Evolutionary conservation across 1,140 invertebrate genomes (phyloP).

Genomic region (Calliphora vicina): DNA sequence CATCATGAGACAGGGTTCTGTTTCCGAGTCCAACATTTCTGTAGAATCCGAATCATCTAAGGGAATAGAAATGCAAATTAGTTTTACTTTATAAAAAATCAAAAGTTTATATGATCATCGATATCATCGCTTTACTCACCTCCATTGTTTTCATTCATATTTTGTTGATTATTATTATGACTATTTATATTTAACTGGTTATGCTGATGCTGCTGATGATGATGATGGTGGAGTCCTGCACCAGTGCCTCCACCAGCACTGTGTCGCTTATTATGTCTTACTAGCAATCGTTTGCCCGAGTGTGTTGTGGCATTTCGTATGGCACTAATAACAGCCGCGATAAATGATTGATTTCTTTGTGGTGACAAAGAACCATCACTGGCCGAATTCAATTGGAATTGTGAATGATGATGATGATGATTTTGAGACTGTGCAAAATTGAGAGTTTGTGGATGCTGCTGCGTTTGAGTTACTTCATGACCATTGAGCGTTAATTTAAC

Average conservation of each 20-base stretch:
- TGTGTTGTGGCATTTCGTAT: slow-evolving; percentile 70
- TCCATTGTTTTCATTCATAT: slow-evolving; percentile 28
- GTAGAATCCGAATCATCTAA: slow-evolving; percentile 67
- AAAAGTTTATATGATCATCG: too few relatives aligned
- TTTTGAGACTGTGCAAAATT: neutral
- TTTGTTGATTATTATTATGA: slow-evolving; percentile 30
- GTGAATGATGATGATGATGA: neutral
- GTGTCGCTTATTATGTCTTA: slow-evolving; percentile 43
- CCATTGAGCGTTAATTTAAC: slow-evolving; percentile 22
- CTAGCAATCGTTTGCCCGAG: slow-evolving; percentile 54
- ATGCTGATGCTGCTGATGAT: neutral
- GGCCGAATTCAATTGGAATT: slow-evolving; percentile 46
- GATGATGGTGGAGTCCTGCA: neutral
- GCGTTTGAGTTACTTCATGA: neutral
- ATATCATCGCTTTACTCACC: too few relatives aligned
- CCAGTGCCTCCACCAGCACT: slow-evolving; percentile 24
- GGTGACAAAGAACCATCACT: slow-evolving; percentile 69
- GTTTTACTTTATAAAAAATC: too few relatives aligned
- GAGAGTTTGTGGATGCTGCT: slow-evolving; percentile 26
- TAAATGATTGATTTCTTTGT: slow-evolving; percentile 71
- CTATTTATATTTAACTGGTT: slow-evolving; percentile 11
- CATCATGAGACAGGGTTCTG: slow-evolving; percentile 80
- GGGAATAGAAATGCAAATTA: neutral
- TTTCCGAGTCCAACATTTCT: slow-evolving; percentile 78
- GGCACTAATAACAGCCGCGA: slow-evolving; percentile 73